Base-by-base conservation (phyloP, 2,888 invertebrate species). In the Drosophila rellima region DNA sequence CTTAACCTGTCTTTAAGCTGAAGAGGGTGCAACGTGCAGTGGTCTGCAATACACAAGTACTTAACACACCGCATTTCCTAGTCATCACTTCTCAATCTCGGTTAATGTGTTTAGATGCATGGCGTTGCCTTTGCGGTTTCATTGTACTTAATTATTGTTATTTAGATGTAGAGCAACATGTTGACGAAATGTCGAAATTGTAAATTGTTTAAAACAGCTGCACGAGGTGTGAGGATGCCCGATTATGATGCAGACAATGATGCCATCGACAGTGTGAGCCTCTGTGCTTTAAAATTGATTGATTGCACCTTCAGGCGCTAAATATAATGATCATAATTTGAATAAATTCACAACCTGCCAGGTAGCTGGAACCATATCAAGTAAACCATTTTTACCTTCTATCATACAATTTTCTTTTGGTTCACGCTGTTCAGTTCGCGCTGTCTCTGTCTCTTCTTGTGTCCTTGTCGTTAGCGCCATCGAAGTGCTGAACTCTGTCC, bases 131-230 rank as follows among this genome's bases (percentile, higher is more conserved):
- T 82, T 87, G 78, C 85, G 82, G 84, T 83, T 90, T 87, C 84
- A 91, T 90, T 91, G 90, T 82, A 83, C 90, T 88, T 92, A 92
- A 92, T 92, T 92, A 92, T 92, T 92, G 92, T 92, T 91, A 92
- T 92, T 92, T 92, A 90, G 83, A 79, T 87, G 89, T 90, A 86
- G 69, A 77, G 75, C 86, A 90, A 71, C 74, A 83, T 80, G 88
- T 82, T 90, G 90, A 90, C 86, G 90, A 88, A 88, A 90, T 88
- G 89, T 90, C 89, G 90, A 88, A 88, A 88, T 81, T 85, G 90
- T 89, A 90, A 88, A 90, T 90, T 87, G 90, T 89, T 85, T 65
- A 71, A 79, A 77, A 79, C 87, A 88, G 70, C 78, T 71, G 64
- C 26, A 40, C 29, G 33, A 35, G 40, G 50, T 50, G 54, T 48